A percentile compares a stretch with the other conserved stretches of the same genome.
Conservation (phyloP, 2,113 vertebrate genomes). For the Solea solea region DNA sequence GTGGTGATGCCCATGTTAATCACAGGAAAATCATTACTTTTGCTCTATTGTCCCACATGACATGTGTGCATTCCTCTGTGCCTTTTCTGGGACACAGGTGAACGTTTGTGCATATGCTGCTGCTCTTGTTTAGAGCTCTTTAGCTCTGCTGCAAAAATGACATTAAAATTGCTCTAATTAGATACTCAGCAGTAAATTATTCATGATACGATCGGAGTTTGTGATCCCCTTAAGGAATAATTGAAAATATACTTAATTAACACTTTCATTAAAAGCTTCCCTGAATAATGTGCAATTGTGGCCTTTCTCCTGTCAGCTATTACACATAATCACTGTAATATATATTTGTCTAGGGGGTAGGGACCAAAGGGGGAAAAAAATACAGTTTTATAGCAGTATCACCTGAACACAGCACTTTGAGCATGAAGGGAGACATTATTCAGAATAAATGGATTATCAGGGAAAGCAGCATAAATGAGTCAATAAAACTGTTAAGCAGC, state of each 20-base stretch:
- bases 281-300: slow-evolving; percentile 52
- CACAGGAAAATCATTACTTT: slow-evolving; percentile 46
- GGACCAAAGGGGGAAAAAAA: slow-evolving; percentile 21
- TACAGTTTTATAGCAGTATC: slow-evolving; percentile 54
- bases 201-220: slow-evolving; percentile 45
- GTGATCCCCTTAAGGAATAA: slow-evolving; percentile 51
- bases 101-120: slow-evolving; percentile 15
- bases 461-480: slow-evolving; percentile 76
- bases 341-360: slow-evolving; percentile 43
- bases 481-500: slow-evolving; percentile 78
- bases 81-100: slow-evolving; percentile 21
- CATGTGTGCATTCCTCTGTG: slow-evolving; percentile 13
- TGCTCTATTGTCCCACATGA: slow-evolving; percentile 26
- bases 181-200: slow-evolving; percentile 45
- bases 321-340: slow-evolving; percentile 48
- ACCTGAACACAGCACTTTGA: slow-evolving; percentile 69
- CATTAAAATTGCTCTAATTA: slow-evolving; percentile 55
- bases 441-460: slow-evolving; percentile 78
- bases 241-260: slow-evolving; percentile 66
- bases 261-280: slow-evolving; percentile 53
- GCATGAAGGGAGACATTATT: slow-evolving; percentile 73
- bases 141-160: slow-evolving; percentile 19
- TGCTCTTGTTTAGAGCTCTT: slow-evolving; percentile 16
- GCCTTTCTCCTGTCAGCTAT: slow-evolving; percentile 45
- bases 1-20: slow-evolving; percentile 23